Base-by-base conservation (phyloP, 2,888 invertebrate species). In the Idaea dimidiata region DNA sequence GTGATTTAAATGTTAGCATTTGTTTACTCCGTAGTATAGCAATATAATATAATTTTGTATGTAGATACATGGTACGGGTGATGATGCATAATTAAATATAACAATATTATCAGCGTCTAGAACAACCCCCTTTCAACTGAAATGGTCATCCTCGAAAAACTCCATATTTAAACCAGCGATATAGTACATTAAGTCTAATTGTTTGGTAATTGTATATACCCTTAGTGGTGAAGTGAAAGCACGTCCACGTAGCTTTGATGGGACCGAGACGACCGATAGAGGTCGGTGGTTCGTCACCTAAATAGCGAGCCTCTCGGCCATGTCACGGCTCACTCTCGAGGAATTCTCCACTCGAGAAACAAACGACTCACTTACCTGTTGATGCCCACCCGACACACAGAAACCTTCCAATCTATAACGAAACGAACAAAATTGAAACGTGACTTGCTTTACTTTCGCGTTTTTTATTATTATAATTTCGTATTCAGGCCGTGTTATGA, bases 281-380 rank as follows among this genome's bases (percentile, higher is more conserved):
- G 70, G 71, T 73, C 68, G 69, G 73, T 70, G 72, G 70, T 75
- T 76, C 73, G 64, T 76, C 76, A 74, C 74, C 62, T 73, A 71
- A 73, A 72, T 73, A 68, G 66, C 8, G 71, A 68, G 70, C 74
- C 73, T 55, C 43, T 24, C 57, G 64, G 65, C 68, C 76, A 76
- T 76, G 82, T 85, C 84, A 79, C 65, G 76, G 78, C 78, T 80
- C 72, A 77, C 81, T 83, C 79, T 73, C 75, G 72, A 77, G 79
- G 78, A 83, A 85, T 87, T 80, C 82, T 85, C 83, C 78, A 77
- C 70, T 72, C 65, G 70, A 76, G 72, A 84, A 87, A 88, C 82
- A 87, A 88, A 88, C 86, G 87, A 82, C 84, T 87, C 87, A 84
- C 84, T 88, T 88, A 88, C 89, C 87, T 88, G 88, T 88, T 88